Evolutionary conservation across 2,113 vertebrate species (phyloP).

Genomic region (Phyllopteryx taeniolatus): DNA sequence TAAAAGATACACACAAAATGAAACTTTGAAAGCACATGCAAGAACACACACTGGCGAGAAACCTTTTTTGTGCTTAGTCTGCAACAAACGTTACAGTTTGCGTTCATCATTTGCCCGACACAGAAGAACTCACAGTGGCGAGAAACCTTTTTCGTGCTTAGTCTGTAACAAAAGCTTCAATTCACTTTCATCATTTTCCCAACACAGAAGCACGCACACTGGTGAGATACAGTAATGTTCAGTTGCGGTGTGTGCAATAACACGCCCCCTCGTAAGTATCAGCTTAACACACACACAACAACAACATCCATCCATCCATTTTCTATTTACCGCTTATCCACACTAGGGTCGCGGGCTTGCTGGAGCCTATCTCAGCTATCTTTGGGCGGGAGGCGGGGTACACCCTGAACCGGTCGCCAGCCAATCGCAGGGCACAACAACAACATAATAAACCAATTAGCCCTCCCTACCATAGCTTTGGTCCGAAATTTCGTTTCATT

Average conservation of each 20-base stretch:
- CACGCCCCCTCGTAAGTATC: background rate
- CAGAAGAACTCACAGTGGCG: background rate
- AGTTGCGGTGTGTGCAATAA: background rate
- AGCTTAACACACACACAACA: background rate
- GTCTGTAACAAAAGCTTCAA: background rate
- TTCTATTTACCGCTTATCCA: no score
- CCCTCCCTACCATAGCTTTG: no score
- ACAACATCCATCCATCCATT: no score
- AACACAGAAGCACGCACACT: background rate
- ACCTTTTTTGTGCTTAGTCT: background rate
- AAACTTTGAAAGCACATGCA: background rate
- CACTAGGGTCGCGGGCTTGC: background rate
- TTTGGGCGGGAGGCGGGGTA: no score
- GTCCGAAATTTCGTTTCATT: no score
- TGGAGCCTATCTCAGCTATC: no score
- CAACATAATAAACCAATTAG: no score
- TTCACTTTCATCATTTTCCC: background rate
- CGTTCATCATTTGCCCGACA: background rate
- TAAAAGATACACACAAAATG: background rate
- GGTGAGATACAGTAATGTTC: background rate
- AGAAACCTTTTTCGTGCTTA: background rate
- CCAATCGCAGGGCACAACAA: no score
- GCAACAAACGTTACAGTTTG: background rate
- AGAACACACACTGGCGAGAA: background rate
- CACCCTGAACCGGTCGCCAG: no score